phyloP scores from a whole-genome alignment of 1,140 invertebrate species.

The Drosophila repleta region DNA sequence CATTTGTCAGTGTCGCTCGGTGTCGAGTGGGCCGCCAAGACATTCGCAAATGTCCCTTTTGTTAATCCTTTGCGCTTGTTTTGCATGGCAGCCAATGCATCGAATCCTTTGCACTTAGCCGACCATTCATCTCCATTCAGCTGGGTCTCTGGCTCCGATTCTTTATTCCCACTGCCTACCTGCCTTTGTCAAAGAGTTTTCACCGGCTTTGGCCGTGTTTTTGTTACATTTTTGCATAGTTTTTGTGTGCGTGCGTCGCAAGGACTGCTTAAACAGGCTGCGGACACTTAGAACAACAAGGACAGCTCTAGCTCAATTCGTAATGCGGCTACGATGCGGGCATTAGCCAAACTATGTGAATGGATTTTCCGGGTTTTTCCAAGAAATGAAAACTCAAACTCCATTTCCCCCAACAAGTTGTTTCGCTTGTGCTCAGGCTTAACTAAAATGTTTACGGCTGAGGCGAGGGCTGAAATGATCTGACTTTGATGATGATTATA shows the following conservation, averaged over 20 bases:
- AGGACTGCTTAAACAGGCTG: conserved; percentile 35
- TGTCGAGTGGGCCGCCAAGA: conserved; percentile 25
- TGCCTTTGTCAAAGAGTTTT: conserved; percentile 61
- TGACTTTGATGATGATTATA: too few relatives aligned
- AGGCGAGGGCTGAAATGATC: too few relatives aligned
- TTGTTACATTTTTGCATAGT: conserved; percentile 80
- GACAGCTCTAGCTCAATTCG: conserved; percentile 41
- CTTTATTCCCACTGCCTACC: conserved; percentile 28
- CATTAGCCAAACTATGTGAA: conserved; percentile 24
- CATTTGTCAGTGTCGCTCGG: conserved; percentile 39
- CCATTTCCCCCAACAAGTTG: too few relatives aligned
- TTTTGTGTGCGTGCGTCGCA: conserved; percentile 37
- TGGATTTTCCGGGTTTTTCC: not conserved
- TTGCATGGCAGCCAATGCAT: conserved; percentile 57
- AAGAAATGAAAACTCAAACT: too few relatives aligned
- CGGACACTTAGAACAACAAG: not conserved
- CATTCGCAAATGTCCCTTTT: conserved; percentile 28
- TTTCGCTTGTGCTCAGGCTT: too few relatives aligned
- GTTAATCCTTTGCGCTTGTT: conserved; percentile 72
- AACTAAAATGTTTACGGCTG: too few relatives aligned
- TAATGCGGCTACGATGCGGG: conserved; percentile 19
- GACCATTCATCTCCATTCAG: conserved; percentile 45
- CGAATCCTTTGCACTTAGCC: conserved; percentile 14
- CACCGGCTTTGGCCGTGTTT: conserved; percentile 45
- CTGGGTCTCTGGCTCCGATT: not conserved